These are phyloP conservation scores for Myotis planiceps DNA, from an alignment of 2,797 vertebrate species.

Conservation along the genomic window DNA sequence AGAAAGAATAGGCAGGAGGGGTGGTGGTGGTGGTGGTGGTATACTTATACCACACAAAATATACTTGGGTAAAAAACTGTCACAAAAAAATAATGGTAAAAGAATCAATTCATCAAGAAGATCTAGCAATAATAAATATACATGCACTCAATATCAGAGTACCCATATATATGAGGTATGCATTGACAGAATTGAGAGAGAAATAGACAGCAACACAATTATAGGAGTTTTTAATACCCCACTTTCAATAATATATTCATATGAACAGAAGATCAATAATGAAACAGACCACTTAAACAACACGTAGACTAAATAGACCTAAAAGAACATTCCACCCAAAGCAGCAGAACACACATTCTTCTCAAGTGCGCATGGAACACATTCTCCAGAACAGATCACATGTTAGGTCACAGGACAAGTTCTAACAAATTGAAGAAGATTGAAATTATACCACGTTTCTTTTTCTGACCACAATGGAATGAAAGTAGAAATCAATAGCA, in stretches of 20 bases:
- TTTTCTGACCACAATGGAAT: neutral
- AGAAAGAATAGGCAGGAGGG: neutral
- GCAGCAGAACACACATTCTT: neutral
- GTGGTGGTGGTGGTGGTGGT: too few species aligned
- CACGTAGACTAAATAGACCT: neutral
- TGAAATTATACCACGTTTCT: neutral
- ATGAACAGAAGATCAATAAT: neutral
- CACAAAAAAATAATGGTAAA: neutral
- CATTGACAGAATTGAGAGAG: neutral
- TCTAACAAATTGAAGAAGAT: neutral
- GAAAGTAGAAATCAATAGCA: neutral
- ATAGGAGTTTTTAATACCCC: neutral
- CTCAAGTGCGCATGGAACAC: neutral
- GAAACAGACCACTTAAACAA: neutral
- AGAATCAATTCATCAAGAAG: neutral
- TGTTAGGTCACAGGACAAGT: neutral
- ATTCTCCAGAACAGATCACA: neutral
- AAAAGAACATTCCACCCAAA: neutral
- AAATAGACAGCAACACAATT: neutral
- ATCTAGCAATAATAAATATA: neutral
- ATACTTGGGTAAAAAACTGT: neutral
- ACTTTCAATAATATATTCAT: neutral
- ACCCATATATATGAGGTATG: neutral
- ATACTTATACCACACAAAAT: neutral
- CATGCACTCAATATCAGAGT: neutral